A percentile compares a stretch with the other conserved stretches of the same genome.
phyloP scores from a whole-genome alignment of 2,113 vertebrate species.

The Motacilla alba region DNA sequence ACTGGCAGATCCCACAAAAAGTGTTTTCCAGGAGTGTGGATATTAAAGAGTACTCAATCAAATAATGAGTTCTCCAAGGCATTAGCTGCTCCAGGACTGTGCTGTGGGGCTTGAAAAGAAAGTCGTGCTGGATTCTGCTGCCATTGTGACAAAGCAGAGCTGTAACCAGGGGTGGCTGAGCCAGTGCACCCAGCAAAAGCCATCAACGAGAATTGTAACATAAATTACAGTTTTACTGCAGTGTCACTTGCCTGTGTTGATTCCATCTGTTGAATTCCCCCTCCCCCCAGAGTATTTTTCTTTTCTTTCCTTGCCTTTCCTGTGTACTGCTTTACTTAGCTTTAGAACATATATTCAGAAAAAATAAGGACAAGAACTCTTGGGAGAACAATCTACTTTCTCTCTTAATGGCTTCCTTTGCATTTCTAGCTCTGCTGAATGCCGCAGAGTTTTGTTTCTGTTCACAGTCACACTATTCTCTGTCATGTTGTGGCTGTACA shows the following conservation, averaged over 20 bases:
- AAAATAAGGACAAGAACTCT: not conserved
- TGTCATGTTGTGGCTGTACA: not conserved
- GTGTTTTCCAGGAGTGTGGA: not conserved
- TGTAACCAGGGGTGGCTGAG: not conserved
- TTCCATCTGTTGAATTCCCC: slow-evolving; percentile 3
- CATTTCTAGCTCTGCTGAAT: not conserved
- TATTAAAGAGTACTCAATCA: not conserved
- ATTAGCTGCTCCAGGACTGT: not conserved
- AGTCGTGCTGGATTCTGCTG: not conserved
- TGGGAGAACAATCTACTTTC: not conserved
- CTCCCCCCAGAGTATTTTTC: not conserved
- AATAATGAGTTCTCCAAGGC: not conserved
- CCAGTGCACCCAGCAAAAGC: not conserved
- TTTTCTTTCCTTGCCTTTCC: not conserved
- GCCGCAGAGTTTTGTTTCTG: not conserved
- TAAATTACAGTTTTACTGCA: not conserved
- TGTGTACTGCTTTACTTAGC: not conserved
- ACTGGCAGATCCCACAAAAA: not conserved
- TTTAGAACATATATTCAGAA: not conserved
- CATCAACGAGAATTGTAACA: not conserved
- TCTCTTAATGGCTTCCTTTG: not conserved
- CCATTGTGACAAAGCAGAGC: not conserved
- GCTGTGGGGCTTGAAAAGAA: not conserved
- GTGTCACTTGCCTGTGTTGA: not conserved
- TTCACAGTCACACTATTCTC: not conserved